phyloP scores from a whole-genome alignment of 2,113 vertebrate species.

The Mugil cephalus region DNA sequence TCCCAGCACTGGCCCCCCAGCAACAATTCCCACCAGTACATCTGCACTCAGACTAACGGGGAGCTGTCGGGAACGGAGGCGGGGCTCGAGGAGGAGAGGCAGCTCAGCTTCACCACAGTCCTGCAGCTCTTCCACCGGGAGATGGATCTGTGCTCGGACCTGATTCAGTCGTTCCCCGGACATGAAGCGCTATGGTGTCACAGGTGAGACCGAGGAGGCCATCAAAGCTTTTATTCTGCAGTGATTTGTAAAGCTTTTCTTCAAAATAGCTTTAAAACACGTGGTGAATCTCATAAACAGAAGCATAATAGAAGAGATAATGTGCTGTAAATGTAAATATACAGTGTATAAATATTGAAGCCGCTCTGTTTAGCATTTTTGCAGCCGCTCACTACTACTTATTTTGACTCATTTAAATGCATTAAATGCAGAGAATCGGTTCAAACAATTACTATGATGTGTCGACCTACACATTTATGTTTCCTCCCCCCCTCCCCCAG shows the following conservation, averaged over 20 bases:
- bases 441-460: no score
- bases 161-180: conserved; percentile 94
- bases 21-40: conserved; percentile 70
- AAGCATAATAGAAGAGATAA: no score
- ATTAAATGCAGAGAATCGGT: no score
- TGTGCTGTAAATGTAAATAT: no score
- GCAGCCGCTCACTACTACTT: no score
- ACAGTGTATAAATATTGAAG: no score
- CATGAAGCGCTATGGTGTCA: conserved; percentile 98
- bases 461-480: no score
- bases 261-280: neutral
- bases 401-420: no score
- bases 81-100: conserved; percentile 15
- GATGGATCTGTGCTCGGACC: conserved; percentile 91
- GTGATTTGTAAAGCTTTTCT: neutral
- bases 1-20: conserved; percentile 55
- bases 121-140: conserved; percentile 87
- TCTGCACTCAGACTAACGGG: conserved; percentile 78
- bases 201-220: conserved; percentile 86
- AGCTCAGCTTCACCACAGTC: conserved; percentile 59
- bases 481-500: conserved; percentile 70
- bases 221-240: neutral
- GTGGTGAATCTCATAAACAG: no score
- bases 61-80: conserved; percentile 63
- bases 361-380: no score